A percentile compares a stretch with the other conserved stretches of the same genome.
Conservation (phyloP, 1,140 invertebrate genomes). For the Chironomus striatipennis region DNA sequence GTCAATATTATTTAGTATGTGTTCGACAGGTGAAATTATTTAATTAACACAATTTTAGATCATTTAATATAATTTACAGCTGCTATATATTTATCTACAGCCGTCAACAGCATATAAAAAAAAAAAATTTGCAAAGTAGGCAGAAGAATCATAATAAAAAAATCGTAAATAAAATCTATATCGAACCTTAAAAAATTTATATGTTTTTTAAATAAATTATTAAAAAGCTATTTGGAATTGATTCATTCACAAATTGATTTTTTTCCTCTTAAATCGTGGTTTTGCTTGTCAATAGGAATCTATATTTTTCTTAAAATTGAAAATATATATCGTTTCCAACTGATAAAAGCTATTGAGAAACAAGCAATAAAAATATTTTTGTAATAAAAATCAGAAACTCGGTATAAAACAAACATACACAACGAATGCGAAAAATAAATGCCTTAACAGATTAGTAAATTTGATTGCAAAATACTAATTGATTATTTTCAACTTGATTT, state of each 20-base stretch:
- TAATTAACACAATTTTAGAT: not conserved
- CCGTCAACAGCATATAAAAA: not conserved
- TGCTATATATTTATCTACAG: not conserved
- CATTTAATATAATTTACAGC: not conserved
- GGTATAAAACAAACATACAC: too few relatives aligned
- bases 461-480: too few relatives aligned
- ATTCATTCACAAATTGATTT: not conserved
- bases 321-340: not conserved
- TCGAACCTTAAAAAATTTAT: too few relatives aligned
- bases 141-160: not conserved
- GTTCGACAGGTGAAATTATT: conserved; percentile 12
- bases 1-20: not conserved
- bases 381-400: not conserved
- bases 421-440: too few relatives aligned
- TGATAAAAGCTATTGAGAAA: not conserved
- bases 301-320: not conserved
- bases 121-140: not conserved
- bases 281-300: not conserved
- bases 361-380: not conserved
- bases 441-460: too few relatives aligned
- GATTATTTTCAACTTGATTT: too few relatives aligned
- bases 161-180: not conserved
- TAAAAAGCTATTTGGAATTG: not conserved
- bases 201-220: too few relatives aligned
- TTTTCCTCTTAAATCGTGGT: not conserved